These are phyloP conservation scores for Eulemur macaco DNA, from an alignment of 2,113 vertebrate genomes.

Conservation along the genomic window DNA sequence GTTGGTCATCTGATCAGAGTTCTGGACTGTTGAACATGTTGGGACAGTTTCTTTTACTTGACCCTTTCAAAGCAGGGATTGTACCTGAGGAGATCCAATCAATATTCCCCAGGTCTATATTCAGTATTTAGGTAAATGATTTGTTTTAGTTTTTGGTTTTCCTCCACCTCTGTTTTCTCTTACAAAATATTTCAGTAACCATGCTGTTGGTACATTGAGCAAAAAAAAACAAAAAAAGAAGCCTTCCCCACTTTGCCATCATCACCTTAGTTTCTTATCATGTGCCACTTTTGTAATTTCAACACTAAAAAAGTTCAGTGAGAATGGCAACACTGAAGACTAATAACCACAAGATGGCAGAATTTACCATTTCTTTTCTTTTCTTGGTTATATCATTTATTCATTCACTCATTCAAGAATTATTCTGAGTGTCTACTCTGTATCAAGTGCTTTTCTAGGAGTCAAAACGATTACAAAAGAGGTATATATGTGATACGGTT, in stretches of 20 bases:
- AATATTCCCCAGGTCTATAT: background rate
- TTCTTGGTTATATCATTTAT: conserved; percentile 40
- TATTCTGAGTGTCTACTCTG: background rate
- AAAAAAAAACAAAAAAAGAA: conserved; percentile 32
- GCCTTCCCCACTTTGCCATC: background rate
- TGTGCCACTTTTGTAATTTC: conserved; percentile 29
- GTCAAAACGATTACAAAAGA: conserved; percentile 32
- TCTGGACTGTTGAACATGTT: background rate
- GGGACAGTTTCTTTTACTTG: background rate
- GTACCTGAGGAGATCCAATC: conserved; percentile 2
- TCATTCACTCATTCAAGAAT: conserved; percentile 54
- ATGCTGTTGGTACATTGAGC: background rate
- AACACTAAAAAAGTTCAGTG: background rate
- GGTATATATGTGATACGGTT: background rate
- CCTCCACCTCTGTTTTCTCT: background rate
- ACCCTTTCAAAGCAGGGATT: background rate
- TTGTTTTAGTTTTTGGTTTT: conserved; percentile 11
- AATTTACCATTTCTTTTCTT: conserved; percentile 58
- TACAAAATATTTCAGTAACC: conserved; percentile 8
- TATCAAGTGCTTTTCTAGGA: background rate
- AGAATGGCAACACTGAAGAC: conserved; percentile 52
- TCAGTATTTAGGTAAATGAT: background rate
- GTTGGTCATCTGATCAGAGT: conserved; percentile 4
- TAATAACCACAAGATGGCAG: conserved; percentile 71
- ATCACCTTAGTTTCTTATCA: background rate